Evolutionary conservation across 2,888 invertebrate species (phyloP).

Genomic region (Euplexia lucipara): DNA sequence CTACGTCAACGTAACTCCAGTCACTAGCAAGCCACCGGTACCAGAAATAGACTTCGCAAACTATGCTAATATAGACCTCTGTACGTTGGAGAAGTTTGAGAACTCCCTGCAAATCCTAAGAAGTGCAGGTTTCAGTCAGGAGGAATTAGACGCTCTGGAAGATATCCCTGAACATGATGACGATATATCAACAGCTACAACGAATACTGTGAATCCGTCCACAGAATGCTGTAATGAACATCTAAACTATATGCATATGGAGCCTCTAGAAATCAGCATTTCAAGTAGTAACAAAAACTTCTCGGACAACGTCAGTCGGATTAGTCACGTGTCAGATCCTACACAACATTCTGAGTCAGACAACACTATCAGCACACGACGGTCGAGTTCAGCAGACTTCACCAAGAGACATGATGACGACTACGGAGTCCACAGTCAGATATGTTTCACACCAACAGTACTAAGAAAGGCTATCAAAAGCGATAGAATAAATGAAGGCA

Average conservation of each 20-base stretch:
- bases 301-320: constrained; percentile 89
- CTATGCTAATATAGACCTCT: constrained; percentile 95
- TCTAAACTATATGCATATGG: constrained; percentile 85
- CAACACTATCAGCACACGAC: constrained; percentile 84
- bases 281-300: constrained; percentile 86
- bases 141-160: constrained; percentile 88
- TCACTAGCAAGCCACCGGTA: constrained; percentile 73
- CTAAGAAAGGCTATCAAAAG: constrained; percentile 82
- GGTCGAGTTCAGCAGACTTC: constrained; percentile 92
- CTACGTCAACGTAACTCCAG: constrained; percentile 89
- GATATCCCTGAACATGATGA: constrained; percentile 87
- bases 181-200: constrained; percentile 84
- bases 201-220: constrained; percentile 80
- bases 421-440: constrained; percentile 76
- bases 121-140: constrained; percentile 91
- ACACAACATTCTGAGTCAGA: constrained; percentile 85
- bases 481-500: constrained; percentile 82
- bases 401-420: constrained; percentile 91
- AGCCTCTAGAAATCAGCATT: constrained; percentile 82
- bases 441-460: constrained; percentile 86
- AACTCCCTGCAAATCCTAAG: constrained; percentile 93
- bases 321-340: constrained; percentile 89
- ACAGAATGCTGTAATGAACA: constrained; percentile 84
- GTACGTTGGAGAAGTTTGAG: constrained; percentile 94
- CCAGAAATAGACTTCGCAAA: constrained; percentile 87